phyloP scores from a whole-genome alignment of 2,888 invertebrate species.

The Drosophila nr. perissopoda region DNA sequence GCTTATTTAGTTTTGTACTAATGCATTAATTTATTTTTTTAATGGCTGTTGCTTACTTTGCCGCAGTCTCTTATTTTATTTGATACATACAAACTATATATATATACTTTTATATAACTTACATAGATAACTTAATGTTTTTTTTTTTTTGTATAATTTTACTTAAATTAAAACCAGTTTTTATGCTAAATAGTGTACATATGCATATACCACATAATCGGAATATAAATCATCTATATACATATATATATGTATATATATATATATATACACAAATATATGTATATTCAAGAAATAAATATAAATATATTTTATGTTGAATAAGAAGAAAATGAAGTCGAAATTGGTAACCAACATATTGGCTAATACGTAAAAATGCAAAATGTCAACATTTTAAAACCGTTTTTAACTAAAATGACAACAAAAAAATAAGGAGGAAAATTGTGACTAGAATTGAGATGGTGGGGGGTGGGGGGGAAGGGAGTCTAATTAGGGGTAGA shows the following conservation, averaged over 20 bases:
- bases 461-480: too few species aligned
- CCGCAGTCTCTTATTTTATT: slow-evolving; percentile 21
- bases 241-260: slow-evolving; percentile 34
- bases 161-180: slow-evolving; percentile 67
- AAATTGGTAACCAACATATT: slow-evolving; percentile 17
- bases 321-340: slow-evolving; percentile 28
- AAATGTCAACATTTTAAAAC: slow-evolving; percentile 26
- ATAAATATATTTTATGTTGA: slow-evolving; percentile 69
- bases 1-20: slow-evolving; percentile 71
- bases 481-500: not conserved
- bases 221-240: slow-evolving; percentile 28
- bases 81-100: slow-evolving; percentile 3
- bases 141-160: slow-evolving; percentile 51
- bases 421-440: not conserved
- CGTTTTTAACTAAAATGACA: slow-evolving; percentile 25
- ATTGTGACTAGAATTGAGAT: slow-evolving; percentile 3
- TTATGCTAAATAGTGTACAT: slow-evolving; percentile 70
- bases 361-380: slow-evolving; percentile 47
- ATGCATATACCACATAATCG: slow-evolving; percentile 62
- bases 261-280: slow-evolving; percentile 29
- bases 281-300: slow-evolving; percentile 50
- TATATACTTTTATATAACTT: slow-evolving; percentile 22
- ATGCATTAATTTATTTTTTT: slow-evolving; percentile 72
- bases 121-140: slow-evolving; percentile 16
- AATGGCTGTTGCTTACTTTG: slow-evolving; percentile 50